These are phyloP conservation scores for Zaprionus africanus DNA, from an alignment of 1,140 invertebrate genomes.

Conservation along the genomic window DNA sequence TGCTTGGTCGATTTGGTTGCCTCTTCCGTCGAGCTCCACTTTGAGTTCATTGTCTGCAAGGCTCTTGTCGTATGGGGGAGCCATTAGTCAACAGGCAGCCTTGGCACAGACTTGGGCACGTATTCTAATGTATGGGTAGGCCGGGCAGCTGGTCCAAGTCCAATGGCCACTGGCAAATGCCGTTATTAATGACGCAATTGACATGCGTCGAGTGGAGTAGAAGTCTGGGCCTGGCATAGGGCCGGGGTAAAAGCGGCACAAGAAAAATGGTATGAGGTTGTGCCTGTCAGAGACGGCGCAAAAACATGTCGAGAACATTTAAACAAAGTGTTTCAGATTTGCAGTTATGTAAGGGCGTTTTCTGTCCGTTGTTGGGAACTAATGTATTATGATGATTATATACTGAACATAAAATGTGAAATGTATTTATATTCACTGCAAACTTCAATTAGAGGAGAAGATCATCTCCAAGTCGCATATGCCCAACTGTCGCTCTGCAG, in stretches of 20 bases:
- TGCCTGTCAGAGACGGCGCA: background rate
- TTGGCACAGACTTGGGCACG: slow-evolving; percentile 38
- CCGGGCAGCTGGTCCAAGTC: slow-evolving; percentile 22
- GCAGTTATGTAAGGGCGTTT: background rate
- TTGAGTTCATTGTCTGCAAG: slow-evolving; percentile 62
- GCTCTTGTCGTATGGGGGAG: slow-evolving; percentile 46
- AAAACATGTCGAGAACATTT: slow-evolving; percentile 18
- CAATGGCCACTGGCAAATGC: slow-evolving; percentile 51
- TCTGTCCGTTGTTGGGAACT: background rate
- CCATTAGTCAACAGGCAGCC: slow-evolving; percentile 62
- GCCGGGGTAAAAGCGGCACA: background rate
- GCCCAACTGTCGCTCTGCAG: background rate
- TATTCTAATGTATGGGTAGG: slow-evolving; percentile 51
- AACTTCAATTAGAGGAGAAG: background rate
- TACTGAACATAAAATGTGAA: background rate
- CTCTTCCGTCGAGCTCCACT: slow-evolving; percentile 7
- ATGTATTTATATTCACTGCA: background rate
- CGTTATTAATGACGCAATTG: slow-evolving; percentile 79
- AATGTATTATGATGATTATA: background rate
- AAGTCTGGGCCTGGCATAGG: background rate
- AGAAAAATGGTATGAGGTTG: slow-evolving; percentile 36
- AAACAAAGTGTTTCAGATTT: slow-evolving; percentile 32
- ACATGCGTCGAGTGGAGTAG: slow-evolving; percentile 41
- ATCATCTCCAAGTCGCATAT: background rate
- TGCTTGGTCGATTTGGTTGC: slow-evolving; percentile 10